Conservation (phyloP, 2,888 invertebrate genomes). For the Thereva nobilitata region DNA sequence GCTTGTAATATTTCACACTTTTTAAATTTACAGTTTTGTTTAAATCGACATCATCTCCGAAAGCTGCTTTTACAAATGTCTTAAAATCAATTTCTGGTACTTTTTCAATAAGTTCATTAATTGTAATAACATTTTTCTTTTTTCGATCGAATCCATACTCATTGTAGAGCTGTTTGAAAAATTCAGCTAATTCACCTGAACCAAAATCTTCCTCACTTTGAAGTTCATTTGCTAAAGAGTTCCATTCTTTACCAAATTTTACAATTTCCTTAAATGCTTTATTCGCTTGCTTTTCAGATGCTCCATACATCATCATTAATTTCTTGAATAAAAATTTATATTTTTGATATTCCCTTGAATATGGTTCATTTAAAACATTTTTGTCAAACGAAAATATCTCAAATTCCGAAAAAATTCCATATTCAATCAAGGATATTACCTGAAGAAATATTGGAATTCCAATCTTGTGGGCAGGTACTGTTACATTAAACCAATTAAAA, state of each 20-base stretch:
- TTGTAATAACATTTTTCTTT: too few species aligned
- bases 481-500: conserved; percentile 22
- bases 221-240: too few species aligned
- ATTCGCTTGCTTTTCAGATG: not conserved
- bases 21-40: not conserved
- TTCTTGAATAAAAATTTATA: conserved; percentile 7
- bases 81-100: too few species aligned
- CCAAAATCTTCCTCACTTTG: not conserved
- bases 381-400: not conserved
- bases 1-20: not conserved
- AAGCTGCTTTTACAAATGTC: too few species aligned
- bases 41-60: too few species aligned
- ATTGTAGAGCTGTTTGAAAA: too few species aligned
- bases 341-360: conserved; percentile 5
- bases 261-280: conserved; percentile 20
- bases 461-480: not conserved
- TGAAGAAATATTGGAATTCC: conserved; percentile 6
- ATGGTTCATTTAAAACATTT: not conserved
- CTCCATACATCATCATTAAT: conserved; percentile 16
- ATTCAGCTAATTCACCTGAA: not conserved
- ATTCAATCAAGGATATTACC: not conserved
- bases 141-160: too few species aligned
- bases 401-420: not conserved
- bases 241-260: not conserved
- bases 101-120: too few species aligned